These are phyloP conservation scores for Drosophila prostipennis DNA, from an alignment of 2,888 invertebrate species.

Conservation along the genomic window DNA sequence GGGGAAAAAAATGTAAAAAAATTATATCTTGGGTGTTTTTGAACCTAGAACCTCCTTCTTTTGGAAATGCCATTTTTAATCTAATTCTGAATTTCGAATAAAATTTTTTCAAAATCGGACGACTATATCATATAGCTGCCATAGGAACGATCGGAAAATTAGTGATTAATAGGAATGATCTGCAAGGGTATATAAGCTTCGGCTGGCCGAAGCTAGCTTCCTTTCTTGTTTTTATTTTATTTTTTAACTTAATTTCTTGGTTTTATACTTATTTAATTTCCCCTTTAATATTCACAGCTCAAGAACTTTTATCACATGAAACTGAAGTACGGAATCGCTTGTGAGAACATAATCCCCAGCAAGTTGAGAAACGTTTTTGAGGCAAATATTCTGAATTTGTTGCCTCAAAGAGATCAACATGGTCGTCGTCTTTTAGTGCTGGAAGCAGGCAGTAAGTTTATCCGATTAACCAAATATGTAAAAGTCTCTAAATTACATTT, in stretches of 20 bases:
- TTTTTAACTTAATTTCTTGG: not conserved
- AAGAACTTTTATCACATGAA: constrained; percentile 90
- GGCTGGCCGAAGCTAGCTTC: too few species aligned
- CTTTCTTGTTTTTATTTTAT: too few species aligned
- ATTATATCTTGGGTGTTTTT: too few species aligned
- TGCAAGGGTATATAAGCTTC: too few species aligned
- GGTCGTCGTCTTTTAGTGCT: constrained; percentile 89
- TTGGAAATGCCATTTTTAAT: too few species aligned
- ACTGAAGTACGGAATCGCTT: constrained; percentile 87
- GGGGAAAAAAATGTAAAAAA: too few species aligned
- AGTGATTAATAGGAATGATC: too few species aligned
- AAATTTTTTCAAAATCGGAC: too few species aligned
- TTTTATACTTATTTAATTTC: not conserved
- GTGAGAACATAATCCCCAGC: constrained; percentile 87
- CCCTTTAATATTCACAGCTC: constrained; percentile 85
- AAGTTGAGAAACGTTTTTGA: constrained; percentile 87
- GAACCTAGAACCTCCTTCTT: too few species aligned
- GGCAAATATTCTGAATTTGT: constrained; percentile 88
- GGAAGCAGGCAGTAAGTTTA: constrained; percentile 88
- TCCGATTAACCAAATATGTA: not conserved
- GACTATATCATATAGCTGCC: too few species aligned
- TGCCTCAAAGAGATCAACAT: constrained; percentile 88
- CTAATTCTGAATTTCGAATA: too few species aligned
- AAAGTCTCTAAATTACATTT: not conserved
- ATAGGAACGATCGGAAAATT: too few species aligned